Percentiles rank a stretch among this genome's conserved stretches.
Evolutionary conservation across 2,113 vertebrate genomes (phyloP).

Genomic region (Tympanuchus pallidicinctus): DNA sequence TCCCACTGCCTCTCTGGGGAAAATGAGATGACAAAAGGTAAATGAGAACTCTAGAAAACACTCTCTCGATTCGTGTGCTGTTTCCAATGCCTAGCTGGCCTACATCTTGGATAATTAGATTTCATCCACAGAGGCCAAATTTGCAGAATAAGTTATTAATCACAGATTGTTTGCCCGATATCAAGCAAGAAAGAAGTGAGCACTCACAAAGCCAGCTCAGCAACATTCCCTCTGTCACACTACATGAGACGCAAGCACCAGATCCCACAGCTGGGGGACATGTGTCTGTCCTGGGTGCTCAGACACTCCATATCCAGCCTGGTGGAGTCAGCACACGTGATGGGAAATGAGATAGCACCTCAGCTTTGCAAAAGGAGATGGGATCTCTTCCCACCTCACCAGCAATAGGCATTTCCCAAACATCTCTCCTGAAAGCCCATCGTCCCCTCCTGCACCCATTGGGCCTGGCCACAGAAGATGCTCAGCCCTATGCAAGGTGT

Average conservation of each 20-base stretch:
- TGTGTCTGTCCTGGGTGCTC: too few species aligned
- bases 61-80: accelerated
- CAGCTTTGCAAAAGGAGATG: neutral
- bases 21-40: neutral
- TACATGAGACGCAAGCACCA: neutral
- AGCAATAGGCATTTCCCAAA: neutral
- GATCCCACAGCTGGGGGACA: neutral
- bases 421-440: neutral
- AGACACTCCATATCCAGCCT: neutral
- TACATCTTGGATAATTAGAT: neutral
- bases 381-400: neutral
- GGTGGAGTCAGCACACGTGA: neutral
- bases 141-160: conserved; percentile 15
- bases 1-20: neutral
- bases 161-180: neutral
- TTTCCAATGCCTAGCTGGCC: neutral
- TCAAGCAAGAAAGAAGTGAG: neutral
- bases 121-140: neutral
- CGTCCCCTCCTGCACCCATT: neutral
- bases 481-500: accelerated
- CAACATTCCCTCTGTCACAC: accelerated
- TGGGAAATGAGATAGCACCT: accelerated
- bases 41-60: neutral
- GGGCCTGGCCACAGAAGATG: neutral
- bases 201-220: neutral